phyloP scores from a whole-genome alignment of 2,113 vertebrate genomes.

The Xiphophorus couchianus region DNA sequence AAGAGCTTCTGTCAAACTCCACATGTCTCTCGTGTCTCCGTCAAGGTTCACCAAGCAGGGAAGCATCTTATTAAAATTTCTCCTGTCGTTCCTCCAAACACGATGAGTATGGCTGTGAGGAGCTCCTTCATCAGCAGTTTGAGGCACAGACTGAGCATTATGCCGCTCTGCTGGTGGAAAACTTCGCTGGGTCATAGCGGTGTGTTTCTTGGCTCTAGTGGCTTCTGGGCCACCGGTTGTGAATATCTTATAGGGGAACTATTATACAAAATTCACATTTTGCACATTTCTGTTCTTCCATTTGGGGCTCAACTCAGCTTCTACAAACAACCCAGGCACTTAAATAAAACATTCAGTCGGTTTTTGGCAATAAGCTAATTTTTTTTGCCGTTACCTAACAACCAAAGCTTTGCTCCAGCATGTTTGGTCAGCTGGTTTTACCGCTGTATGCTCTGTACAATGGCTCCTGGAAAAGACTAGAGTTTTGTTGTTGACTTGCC shows the following conservation, averaged over 20 bases:
- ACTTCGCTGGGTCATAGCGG: constrained; percentile 61
- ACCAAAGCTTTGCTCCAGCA: no score
- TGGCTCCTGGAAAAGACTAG: no score
- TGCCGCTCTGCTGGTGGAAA: constrained; percentile 68
- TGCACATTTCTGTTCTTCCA: no score
- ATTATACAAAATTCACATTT: no score
- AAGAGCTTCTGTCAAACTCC: constrained; percentile 45
- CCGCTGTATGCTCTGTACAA: no score
- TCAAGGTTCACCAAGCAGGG: constrained; percentile 26
- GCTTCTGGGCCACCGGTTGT: constrained; percentile 64
- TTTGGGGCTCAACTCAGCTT: constrained; percentile 56
- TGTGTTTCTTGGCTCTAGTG: constrained; percentile 79
- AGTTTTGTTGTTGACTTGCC: no score
- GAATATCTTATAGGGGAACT: constrained; percentile 75
- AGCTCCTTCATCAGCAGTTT: constrained; percentile 50
- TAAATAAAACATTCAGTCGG: no score
- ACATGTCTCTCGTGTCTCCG: constrained; percentile 40
- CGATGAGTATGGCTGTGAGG: constrained; percentile 25
- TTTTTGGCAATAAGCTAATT: no score
- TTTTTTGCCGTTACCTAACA: no score
- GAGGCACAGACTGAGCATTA: constrained; percentile 72
- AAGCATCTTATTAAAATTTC: constrained; percentile 69
- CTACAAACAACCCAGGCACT: constrained; percentile 34
- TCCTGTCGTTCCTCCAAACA: constrained; percentile 35
- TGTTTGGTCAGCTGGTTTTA: no score